Evolutionary conservation across 2,113 vertebrate species (phyloP).

Genomic region (Orientallactaga bullata): DNA sequence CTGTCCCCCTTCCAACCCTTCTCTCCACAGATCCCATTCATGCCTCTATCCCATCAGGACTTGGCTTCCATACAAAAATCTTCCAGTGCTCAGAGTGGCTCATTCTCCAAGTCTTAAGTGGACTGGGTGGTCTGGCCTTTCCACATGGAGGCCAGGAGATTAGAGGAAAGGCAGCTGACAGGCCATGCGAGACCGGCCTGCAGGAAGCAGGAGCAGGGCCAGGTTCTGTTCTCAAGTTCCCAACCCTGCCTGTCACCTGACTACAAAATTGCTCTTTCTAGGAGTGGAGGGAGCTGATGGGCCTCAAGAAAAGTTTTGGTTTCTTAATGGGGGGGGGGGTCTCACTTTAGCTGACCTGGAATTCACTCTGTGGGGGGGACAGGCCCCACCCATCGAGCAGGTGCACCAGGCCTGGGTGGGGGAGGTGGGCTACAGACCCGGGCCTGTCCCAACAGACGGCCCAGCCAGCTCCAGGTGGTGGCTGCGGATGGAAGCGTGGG

Average conservation of each 20-base stretch:
- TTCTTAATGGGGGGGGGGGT: no score
- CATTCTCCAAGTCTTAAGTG: background rate
- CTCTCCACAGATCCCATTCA: background rate
- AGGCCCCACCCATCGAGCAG: background rate
- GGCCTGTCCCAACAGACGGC: background rate
- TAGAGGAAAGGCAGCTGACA: background rate
- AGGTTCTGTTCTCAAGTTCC: background rate
- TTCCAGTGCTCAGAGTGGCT: background rate
- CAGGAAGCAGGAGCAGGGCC: background rate
- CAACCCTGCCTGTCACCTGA: background rate
- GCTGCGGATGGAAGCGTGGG: background rate
- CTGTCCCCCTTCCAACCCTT: background rate
- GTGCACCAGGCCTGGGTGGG: rapidly evolving
- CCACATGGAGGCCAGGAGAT: background rate
- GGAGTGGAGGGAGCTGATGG: background rate
- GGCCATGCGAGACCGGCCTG: background rate
- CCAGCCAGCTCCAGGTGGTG: slow-evolving; percentile 30
- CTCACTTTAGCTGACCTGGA: no score
- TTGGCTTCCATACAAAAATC: background rate
- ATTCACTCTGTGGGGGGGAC: background rate
- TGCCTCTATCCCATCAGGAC: background rate
- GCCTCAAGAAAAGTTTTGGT: background rate
- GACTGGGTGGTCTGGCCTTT: background rate
- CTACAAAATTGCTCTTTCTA: background rate
- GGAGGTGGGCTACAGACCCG: background rate